Percentiles rank a stretch among this genome's conserved stretches.
Evolutionary conservation across 1,140 invertebrate species (phyloP).

Genomic region (Drosophila hydei): DNA sequence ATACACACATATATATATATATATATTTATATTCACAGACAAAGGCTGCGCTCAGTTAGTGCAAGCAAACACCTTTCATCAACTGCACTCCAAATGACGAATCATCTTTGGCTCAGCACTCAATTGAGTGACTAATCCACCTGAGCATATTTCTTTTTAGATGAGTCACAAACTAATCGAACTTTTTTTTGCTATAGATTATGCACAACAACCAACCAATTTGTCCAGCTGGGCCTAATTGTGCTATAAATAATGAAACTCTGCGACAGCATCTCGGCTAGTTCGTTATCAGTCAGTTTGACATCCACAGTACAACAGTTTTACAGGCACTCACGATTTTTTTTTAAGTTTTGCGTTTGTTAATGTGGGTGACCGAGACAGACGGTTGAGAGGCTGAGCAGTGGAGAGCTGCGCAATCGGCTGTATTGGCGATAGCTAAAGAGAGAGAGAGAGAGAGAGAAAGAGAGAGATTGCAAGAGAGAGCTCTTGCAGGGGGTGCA

Average conservation of each 20-base stretch:
- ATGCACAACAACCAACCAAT: conserved; percentile 22
- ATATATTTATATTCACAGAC: background rate
- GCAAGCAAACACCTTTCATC: conserved; percentile 47
- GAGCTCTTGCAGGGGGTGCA: conserved; percentile 33
- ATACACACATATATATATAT: background rate
- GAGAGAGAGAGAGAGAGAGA: conserved; percentile 17
- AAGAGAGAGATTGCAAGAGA: conserved; percentile 37
- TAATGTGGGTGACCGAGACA: conserved; percentile 7
- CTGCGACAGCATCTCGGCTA: conserved; percentile 11
- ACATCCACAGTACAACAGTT: background rate
- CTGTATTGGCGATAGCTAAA: conserved; percentile 21
- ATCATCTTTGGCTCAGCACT: conserved; percentile 28
- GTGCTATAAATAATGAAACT: conserved; percentile 42
- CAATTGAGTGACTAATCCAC: conserved; percentile 53
- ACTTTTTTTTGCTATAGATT: conserved; percentile 23
- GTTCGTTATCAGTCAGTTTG: conserved; percentile 40
- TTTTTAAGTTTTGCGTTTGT: conserved; percentile 9
- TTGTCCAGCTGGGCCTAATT: conserved; percentile 53
- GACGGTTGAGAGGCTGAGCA: conserved; percentile 12
- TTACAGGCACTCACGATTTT: conserved; percentile 14
- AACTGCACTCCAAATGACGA: conserved; percentile 46
- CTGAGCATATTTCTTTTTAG: conserved; percentile 11
- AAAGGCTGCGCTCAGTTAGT: conserved; percentile 5
- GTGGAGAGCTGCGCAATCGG: conserved; percentile 27
- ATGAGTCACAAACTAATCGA: conserved; percentile 42